These are phyloP conservation scores for Dexiosoma caninum DNA, from an alignment of 2,888 invertebrate species.

Conservation along the genomic window DNA sequence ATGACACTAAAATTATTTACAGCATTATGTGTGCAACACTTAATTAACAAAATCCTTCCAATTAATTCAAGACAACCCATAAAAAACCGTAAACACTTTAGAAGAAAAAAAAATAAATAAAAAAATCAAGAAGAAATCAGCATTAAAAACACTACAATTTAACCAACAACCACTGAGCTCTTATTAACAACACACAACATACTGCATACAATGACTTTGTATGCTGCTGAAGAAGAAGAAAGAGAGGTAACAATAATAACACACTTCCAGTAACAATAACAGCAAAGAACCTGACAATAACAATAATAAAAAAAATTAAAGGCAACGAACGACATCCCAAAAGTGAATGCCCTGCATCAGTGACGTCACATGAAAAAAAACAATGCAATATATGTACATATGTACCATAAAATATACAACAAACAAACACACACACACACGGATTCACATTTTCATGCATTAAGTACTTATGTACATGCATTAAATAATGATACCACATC, in stretches of 20 bases:
- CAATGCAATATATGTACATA: background rate
- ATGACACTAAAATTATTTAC: background rate
- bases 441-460: background rate
- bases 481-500: slow-evolving; percentile 42
- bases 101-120: background rate
- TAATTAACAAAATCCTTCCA: slow-evolving; percentile 23
- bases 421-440: slow-evolving; percentile 5
- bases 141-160: background rate
- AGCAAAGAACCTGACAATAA: slow-evolving; percentile 46
- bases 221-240: background rate
- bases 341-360: slow-evolving; percentile 73
- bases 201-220: background rate
- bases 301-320: slow-evolving; percentile 58
- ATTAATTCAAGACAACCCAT: slow-evolving; percentile 14
- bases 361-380: slow-evolving; percentile 65
- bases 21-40: background rate
- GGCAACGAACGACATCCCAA: slow-evolving; percentile 61
- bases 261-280: slow-evolving; percentile 23
- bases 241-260: slow-evolving; percentile 23
- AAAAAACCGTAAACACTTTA: background rate
- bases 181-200: background rate
- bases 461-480: background rate
- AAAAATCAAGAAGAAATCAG: background rate
- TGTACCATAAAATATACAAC: background rate
- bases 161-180: slow-evolving; percentile 34